Conservation (phyloP, 1,140 invertebrate species). For the Drosophila miranda region DNA sequence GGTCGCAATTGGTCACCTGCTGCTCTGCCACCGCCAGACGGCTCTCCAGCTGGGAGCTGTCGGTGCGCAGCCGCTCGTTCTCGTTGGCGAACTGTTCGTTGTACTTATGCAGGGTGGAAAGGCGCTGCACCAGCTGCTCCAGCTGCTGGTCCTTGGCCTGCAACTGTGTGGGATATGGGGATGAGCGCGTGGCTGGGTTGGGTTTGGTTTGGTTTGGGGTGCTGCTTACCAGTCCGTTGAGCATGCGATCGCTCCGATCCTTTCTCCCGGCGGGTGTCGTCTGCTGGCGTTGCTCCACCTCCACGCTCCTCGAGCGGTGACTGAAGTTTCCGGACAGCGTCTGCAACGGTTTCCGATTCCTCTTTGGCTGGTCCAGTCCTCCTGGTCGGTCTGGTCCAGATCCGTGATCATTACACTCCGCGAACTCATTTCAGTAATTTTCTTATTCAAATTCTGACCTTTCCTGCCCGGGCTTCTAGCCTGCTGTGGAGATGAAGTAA, state of each 20-base stretch:
- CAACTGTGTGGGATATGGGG: constrained; percentile 36
- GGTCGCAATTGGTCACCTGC: constrained; percentile 66
- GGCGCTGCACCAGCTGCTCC: constrained; percentile 70
- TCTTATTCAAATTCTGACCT: constrained; percentile 30
- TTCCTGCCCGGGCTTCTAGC: constrained; percentile 29
- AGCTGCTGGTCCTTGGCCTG: constrained; percentile 80
- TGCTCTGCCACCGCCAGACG: constrained; percentile 47
- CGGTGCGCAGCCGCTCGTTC: constrained; percentile 65
- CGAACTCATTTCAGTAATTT: constrained; percentile 26
- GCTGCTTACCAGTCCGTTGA: constrained; percentile 65
- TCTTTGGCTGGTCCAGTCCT: constrained; percentile 41
- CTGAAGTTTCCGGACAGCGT: constrained; percentile 75
- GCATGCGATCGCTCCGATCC: constrained; percentile 45
- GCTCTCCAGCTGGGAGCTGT: constrained; percentile 51
- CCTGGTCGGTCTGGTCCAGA: constrained; percentile 59
- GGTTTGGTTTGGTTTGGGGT: no score
- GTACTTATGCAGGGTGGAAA: constrained; percentile 71
- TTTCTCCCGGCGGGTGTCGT: constrained; percentile 29
- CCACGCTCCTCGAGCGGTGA: constrained; percentile 69
- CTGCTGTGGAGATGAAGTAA: constrained; percentile 18
- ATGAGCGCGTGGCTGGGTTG: not conserved
- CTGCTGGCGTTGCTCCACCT: constrained; percentile 44
- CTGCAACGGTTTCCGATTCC: constrained; percentile 64
- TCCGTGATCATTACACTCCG: constrained; percentile 68
- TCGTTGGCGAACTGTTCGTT: constrained; percentile 77